Evolutionary conservation across 2,888 invertebrate species (phyloP).

Genomic region (Acanthococcus lagerstroemiae): DNA sequence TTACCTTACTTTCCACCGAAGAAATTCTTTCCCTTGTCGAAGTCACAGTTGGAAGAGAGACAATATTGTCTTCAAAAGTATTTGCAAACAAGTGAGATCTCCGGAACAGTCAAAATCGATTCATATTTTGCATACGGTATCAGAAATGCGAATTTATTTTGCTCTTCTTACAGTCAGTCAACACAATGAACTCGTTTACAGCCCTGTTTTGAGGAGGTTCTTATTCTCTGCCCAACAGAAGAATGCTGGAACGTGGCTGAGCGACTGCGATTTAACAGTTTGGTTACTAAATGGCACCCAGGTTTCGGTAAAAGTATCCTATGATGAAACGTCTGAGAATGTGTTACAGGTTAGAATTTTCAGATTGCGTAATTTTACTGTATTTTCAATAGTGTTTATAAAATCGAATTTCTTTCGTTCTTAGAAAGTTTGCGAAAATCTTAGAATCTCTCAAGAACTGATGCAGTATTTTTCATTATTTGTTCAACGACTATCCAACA

Average conservation of each 20-base stretch:
- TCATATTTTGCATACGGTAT: slow-evolving; percentile 13
- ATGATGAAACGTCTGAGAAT: slow-evolving; percentile 72
- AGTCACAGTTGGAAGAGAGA: slow-evolving; percentile 76
- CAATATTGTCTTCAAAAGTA: slow-evolving; percentile 80
- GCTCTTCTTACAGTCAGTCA: slow-evolving; percentile 65
- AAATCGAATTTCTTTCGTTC: slow-evolving; percentile 36
- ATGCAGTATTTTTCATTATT: slow-evolving; percentile 83
- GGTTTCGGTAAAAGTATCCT: slow-evolving; percentile 66
- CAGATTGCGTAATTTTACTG: slow-evolving; percentile 1
- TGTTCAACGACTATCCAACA: slow-evolving; percentile 65
- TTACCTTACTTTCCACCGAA: slow-evolving; percentile 86
- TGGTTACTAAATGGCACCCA: slow-evolving; percentile 78
- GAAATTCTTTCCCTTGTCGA: slow-evolving; percentile 72
- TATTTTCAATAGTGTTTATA: neutral
- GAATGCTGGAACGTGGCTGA: slow-evolving; percentile 56
- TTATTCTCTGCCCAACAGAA: slow-evolving; percentile 86
- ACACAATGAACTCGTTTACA: slow-evolving; percentile 65
- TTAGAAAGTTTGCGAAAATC: slow-evolving; percentile 67
- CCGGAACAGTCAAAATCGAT: neutral
- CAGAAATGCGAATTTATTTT: slow-evolving; percentile 28
- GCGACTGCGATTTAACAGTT: slow-evolving; percentile 66
- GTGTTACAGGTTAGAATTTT: slow-evolving; percentile 52
- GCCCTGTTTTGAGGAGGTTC: slow-evolving; percentile 74
- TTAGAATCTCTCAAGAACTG: slow-evolving; percentile 69
- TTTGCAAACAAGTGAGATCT: slow-evolving; percentile 52